Evolutionary conservation across 2,888 invertebrate genomes (phyloP), one percentile per base, ranked within the genome.

Genomic region (Pegoplata infirma): DNA sequence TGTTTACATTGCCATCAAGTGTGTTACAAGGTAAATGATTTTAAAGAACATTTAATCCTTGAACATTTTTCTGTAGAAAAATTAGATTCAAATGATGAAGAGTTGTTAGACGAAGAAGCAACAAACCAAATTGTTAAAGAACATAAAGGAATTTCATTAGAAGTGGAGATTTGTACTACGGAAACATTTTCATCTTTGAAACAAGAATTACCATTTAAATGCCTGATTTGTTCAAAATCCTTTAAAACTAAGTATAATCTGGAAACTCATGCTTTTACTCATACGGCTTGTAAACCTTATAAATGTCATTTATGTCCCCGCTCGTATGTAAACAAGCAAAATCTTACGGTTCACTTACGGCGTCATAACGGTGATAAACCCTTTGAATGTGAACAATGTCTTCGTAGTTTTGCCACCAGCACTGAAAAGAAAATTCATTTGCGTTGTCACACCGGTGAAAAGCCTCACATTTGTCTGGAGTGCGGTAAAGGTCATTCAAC

Each of bases 321-420:
- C 1, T 67, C 73, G 2, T 82, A 77, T 49, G 73, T 76, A 1
- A 76, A 81, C 72, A 80, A 77, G 23, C 77, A 80, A 19, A 82
- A 81, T 53, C 56, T 82, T 1, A 66, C 73, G 6, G 77, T 81
- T 0, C 82, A 82, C 28, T 28, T 80, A 1, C 80, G 81, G 2
- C 73, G 81, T 7, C 82, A 82, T 49, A 72, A 75, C 0, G 78
- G 80, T 2, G 81, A 80, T n/a, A 81, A 81, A 36, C 77, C 79
- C 2, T 81, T 80, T 5, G 59, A 80, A 36, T 83, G 82, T 64
- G 36, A 68, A 4, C 63, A 61, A 21, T 83, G 82, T 21, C 68
- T 78, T 1, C 72, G 73, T 4, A 25, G 19, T 5, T 83, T 83
- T 17, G 78, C 78, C n/a, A 76, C 76, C 5, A 80, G 80, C 0